A percentile compares a stretch with the other conserved stretches of the same genome.
Evolutionary conservation across 2,888 invertebrate genomes (phyloP).

Genomic region (Apodemia hepburni): DNA sequence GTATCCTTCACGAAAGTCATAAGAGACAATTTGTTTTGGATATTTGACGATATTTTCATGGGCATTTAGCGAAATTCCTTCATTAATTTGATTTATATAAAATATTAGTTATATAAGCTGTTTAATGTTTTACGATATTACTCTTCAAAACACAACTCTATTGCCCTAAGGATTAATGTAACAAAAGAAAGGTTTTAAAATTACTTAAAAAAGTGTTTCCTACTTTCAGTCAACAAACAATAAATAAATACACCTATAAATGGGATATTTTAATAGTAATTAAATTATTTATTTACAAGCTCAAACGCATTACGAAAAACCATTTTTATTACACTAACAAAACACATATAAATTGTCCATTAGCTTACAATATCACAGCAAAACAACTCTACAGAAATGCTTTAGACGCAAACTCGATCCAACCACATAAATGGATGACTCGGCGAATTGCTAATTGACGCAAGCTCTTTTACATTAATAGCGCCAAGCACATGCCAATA

Average conservation of each 20-base stretch:
- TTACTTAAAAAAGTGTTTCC: not conserved
- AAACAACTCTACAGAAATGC: conserved; percentile 74
- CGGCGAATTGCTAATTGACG: conserved; percentile 68
- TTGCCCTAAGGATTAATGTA: too few species aligned
- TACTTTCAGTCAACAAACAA: not conserved
- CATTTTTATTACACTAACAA: conserved; percentile 52
- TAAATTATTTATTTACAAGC: conserved; percentile 53
- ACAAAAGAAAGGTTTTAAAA: not conserved
- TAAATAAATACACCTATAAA: conserved; percentile 12
- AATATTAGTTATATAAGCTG: too few species aligned
- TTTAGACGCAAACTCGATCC: conserved; percentile 48
- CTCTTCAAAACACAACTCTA: too few species aligned
- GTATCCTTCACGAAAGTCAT: too few species aligned
- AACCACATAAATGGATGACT: conserved; percentile 53
- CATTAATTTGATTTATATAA: too few species aligned
- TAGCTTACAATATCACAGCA: conserved; percentile 78
- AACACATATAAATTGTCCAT: conserved; percentile 51
- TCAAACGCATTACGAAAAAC: conserved; percentile 47
- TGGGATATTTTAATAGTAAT: conserved; percentile 16
- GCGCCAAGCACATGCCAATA: conserved; percentile 51
- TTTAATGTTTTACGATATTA: too few species aligned
- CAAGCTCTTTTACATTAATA: conserved; percentile 47
- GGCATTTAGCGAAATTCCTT: too few species aligned
- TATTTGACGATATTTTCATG: too few species aligned
- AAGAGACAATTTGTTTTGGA: too few species aligned